Evolutionary conservation across 2,888 invertebrate genomes (phyloP).

Genomic region (Caenorhabditis macrosperma): DNA sequence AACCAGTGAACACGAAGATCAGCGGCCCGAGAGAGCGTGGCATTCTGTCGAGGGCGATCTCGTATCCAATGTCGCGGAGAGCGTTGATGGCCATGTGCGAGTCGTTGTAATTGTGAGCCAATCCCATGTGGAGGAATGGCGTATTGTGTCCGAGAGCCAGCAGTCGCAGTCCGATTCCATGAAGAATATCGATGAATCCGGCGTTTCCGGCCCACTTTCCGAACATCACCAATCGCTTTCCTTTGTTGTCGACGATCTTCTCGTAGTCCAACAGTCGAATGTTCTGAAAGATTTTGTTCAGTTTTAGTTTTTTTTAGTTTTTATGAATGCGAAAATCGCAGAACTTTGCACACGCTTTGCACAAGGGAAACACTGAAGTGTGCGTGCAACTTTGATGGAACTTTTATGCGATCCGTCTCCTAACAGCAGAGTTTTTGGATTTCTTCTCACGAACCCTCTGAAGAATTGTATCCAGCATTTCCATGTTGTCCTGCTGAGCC

Average conservation of each 20-base stretch:
- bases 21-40: constrained; percentile 95
- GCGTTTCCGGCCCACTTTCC: constrained; percentile 96
- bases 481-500: constrained; percentile 98
- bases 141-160: constrained; percentile 98
- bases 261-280: constrained; percentile 98
- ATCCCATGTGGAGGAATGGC: constrained; percentile 98
- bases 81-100: constrained; percentile 98
- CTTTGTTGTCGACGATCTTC: constrained; percentile 91
- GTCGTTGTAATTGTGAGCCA: constrained; percentile 97
- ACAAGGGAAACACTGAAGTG: too few species aligned
- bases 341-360: too few species aligned
- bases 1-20: constrained; percentile 97
- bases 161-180: constrained; percentile 93
- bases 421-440: too few species aligned
- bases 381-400: too few species aligned
- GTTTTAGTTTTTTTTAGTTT: too few species aligned
- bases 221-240: constrained; percentile 95
- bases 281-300: constrained; percentile 86
- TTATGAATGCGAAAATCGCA: constrained; percentile 82
- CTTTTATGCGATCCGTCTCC: too few species aligned
- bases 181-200: constrained; percentile 98
- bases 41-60: constrained; percentile 95
- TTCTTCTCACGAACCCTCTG: constrained; percentile 84
- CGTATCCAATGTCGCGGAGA: constrained; percentile 98
- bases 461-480: constrained; percentile 93